Evolutionary conservation across 2,113 vertebrate genomes (phyloP).

Genomic region (Xiphias gladius): DNA sequence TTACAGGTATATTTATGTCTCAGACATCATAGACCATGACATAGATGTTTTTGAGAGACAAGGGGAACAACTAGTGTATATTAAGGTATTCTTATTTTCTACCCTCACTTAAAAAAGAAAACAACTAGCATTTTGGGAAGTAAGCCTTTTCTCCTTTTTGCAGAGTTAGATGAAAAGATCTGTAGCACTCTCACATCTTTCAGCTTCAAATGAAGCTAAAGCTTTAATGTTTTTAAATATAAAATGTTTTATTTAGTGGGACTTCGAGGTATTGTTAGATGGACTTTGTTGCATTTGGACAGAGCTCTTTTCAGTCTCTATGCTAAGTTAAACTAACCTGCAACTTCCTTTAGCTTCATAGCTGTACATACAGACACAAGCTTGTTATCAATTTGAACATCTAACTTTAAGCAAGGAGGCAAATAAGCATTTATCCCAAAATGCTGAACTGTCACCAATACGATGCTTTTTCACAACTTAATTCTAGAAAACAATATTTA

Average conservation of each 20-base stretch:
- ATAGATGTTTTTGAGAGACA: constrained; percentile 87
- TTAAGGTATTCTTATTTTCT: constrained; percentile 86
- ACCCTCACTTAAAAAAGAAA: neutral
- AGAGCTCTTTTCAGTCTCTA: neutral
- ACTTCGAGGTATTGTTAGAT: neutral
- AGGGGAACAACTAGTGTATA: constrained; percentile 82
- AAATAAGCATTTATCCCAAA: neutral
- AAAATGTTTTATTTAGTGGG: neutral
- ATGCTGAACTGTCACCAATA: neutral
- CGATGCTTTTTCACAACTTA: neutral
- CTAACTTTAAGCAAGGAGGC: neutral
- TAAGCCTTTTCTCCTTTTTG: neutral
- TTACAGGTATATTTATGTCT: constrained; percentile 89
- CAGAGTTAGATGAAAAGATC: too few species aligned
- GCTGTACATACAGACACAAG: neutral
- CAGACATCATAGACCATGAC: constrained; percentile 79
- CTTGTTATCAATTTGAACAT: neutral
- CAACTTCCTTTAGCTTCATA: neutral
- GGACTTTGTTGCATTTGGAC: neutral
- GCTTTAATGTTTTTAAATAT: too few species aligned
- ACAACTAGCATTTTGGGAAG: neutral
- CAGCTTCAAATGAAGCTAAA: too few species aligned
- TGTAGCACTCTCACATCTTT: too few species aligned
- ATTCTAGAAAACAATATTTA: neutral
- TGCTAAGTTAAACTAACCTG: neutral